These are phyloP conservation scores for Mohoua ochrocephala DNA, from an alignment of 2,113 vertebrate genomes.

Conservation along the genomic window DNA sequence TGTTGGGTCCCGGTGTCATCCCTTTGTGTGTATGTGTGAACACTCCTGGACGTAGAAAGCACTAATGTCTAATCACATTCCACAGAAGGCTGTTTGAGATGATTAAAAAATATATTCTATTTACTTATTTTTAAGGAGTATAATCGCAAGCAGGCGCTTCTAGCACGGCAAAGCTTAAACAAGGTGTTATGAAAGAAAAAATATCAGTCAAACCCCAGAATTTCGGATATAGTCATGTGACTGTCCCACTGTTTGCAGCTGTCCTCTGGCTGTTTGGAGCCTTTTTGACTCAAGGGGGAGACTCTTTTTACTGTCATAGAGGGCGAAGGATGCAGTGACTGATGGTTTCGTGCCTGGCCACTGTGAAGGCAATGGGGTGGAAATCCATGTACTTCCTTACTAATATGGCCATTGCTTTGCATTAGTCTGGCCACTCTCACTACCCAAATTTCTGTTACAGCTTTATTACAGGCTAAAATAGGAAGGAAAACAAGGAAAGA, in stretches of 20 bases:
- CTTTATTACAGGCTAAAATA: background rate
- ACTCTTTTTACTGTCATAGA: background rate
- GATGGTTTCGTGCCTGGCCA: background rate
- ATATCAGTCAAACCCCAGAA: background rate
- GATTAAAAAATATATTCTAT: background rate
- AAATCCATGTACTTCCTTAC: background rate
- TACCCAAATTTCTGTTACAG: background rate
- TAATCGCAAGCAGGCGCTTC: background rate
- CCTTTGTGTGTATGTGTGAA: background rate
- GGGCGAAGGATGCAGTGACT: background rate
- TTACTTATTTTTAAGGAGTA: background rate
- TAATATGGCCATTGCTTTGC: background rate
- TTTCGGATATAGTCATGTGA: background rate
- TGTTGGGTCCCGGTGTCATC: background rate
- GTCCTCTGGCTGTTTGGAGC: background rate
- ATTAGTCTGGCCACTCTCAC: background rate
- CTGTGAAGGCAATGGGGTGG: background rate
- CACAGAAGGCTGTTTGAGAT: background rate
- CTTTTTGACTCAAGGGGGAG: background rate
- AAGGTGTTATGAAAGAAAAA: background rate
- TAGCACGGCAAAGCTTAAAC: background rate
- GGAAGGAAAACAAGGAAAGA: background rate
- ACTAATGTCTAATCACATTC: background rate
- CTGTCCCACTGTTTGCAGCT: background rate
- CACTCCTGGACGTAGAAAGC: background rate